Evolutionary conservation across 2,113 vertebrate genomes (phyloP).

Genomic region (Paramisgurnus dabryanus): DNA sequence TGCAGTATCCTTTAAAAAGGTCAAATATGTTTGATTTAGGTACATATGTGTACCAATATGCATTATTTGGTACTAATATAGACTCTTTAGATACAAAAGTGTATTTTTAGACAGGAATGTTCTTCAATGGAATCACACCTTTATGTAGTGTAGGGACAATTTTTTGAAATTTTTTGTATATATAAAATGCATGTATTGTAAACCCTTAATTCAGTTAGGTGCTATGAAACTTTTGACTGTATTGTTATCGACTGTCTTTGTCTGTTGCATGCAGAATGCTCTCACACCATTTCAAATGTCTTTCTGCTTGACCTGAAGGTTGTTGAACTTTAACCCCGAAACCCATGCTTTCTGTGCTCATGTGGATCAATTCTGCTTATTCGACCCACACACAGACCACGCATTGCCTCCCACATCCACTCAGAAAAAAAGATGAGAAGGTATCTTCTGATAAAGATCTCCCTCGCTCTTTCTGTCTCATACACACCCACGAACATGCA

Average conservation of each 20-base stretch:
- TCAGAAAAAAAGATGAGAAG: conserved; percentile 4
- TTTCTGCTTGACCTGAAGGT: conserved; percentile 1
- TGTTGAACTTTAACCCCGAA: conserved; percentile 11
- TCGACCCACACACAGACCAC: neutral
- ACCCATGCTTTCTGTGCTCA: neutral
- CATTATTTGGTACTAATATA: too few species aligned
- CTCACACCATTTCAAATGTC: neutral
- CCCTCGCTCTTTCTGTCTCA: conserved; percentile 11
- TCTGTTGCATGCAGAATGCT: neutral
- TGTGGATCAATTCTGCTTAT: neutral
- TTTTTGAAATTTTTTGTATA: too few species aligned
- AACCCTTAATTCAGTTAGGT: neutral
- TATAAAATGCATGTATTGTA: too few species aligned
- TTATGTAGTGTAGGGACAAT: too few species aligned
- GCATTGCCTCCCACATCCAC: conserved; percentile 15
- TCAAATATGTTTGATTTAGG: too few species aligned
- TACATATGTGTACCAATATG: too few species aligned
- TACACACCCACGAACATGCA: conserved; percentile 42
- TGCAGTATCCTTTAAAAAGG: too few species aligned
- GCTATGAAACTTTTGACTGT: neutral
- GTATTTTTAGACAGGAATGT: too few species aligned
- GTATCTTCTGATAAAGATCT: conserved; percentile 47
- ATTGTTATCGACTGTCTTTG: neutral
- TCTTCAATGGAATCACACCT: too few species aligned
- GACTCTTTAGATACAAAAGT: too few species aligned